phyloP scores from a whole-genome alignment of 2,888 invertebrate species.

The Nematopogon swammerdamellus region DNA sequence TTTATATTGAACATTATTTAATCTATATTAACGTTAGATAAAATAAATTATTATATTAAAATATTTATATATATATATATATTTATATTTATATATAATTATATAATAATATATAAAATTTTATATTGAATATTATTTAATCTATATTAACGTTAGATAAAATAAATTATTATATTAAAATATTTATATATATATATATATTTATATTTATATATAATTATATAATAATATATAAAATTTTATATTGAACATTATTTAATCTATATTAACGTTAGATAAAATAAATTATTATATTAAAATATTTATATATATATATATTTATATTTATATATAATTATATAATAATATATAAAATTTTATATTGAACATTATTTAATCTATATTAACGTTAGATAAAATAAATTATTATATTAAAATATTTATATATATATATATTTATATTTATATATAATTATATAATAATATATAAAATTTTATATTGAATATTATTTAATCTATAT shows the following conservation, averaged over 20 bases:
- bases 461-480: too few relatives aligned
- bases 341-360: background rate
- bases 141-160: too few relatives aligned
- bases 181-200: conserved; percentile 16
- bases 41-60: conserved; percentile 19
- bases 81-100: conserved; percentile 3
- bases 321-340: conserved; percentile 1
- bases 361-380: too few relatives aligned
- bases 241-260: too few relatives aligned
- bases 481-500: too few relatives aligned
- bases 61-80: conserved; percentile 16
- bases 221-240: too few relatives aligned
- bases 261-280: too few relatives aligned
- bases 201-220: conserved; percentile 11
- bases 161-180: conserved; percentile 18
- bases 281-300: conserved; percentile 12
- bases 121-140: too few relatives aligned
- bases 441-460: conserved; percentile 9
- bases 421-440: conserved; percentile 12
- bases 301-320: conserved; percentile 10
- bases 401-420: conserved; percentile 10
- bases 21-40: too few relatives aligned
- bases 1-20: too few relatives aligned
- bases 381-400: background rate
- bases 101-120: conserved; percentile 9